A percentile compares a stretch with the other conserved stretches of the same genome.
Conservation (phyloP, 2,888 invertebrate genomes). For the Caenorhabditis zanzibari region DNA sequence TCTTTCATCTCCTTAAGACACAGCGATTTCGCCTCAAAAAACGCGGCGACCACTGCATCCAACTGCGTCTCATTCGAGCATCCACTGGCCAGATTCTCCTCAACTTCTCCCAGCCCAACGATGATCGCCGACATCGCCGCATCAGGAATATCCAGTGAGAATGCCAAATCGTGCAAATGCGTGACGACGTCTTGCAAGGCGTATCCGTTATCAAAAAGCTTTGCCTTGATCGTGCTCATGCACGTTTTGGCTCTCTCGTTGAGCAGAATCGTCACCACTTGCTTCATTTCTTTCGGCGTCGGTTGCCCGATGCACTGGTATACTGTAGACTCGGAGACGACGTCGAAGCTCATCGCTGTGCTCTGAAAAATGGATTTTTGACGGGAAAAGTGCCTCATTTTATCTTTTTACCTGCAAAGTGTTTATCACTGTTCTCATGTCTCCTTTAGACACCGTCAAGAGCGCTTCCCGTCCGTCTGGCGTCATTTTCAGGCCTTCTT, state of each 20-base stretch:
- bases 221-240: conserved; percentile 85
- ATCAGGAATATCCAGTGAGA: conserved; percentile 72
- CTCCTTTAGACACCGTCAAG: conserved; percentile 93
- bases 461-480: conserved; percentile 94
- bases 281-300: conserved; percentile 91
- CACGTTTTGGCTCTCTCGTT: conserved; percentile 83
- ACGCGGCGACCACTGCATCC: conserved; percentile 92
- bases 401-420: conserved; percentile 85
- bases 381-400: no score
- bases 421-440: conserved; percentile 98
- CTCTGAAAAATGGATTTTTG: conserved; percentile 85
- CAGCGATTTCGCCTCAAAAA: conserved; percentile 86
- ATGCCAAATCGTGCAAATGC: conserved; percentile 91
- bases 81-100: conserved; percentile 58
- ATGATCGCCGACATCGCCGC: conserved; percentile 48
- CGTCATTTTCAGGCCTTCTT: conserved; percentile 84
- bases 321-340: conserved; percentile 92
- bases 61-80: conserved; percentile 89
- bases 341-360: conserved; percentile 93
- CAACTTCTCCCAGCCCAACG: conserved; percentile 58
- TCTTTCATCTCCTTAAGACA: conserved; percentile 31
- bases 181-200: conserved; percentile 95
- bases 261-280: conserved; percentile 91
- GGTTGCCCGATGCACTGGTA: conserved; percentile 99
- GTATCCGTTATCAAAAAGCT: conserved; percentile 93